Percentiles rank a stretch among this genome's conserved stretches.
Conservation (phyloP, 2,797 vertebrate species). For the Atherinosoma microstoma region DNA sequence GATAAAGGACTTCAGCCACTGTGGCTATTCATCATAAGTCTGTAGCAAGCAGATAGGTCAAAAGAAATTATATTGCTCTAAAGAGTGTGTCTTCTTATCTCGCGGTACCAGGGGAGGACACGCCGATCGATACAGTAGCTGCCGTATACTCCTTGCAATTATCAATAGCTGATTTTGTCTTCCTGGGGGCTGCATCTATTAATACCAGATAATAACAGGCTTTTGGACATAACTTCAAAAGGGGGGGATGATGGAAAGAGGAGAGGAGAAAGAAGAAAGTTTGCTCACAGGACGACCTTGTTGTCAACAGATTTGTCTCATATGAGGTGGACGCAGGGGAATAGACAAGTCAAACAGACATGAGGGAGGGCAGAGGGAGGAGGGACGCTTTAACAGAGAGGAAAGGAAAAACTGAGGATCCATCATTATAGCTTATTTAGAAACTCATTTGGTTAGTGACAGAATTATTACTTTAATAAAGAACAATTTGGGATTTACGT, state of each 20-base stretch:
- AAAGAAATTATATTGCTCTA: constrained; percentile 99
- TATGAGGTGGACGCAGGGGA: constrained; percentile 67
- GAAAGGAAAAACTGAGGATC: constrained; percentile 16
- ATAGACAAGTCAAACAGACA: constrained; percentile 64
- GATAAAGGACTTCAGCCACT: constrained; percentile 99
- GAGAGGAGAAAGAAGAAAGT: constrained; percentile 61
- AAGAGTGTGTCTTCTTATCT: constrained; percentile 99
- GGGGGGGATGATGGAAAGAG: constrained; percentile 46
- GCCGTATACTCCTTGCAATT: constrained; percentile 98
- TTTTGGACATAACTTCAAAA: constrained; percentile 83
- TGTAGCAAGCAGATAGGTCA: constrained; percentile 99
- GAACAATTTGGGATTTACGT: background rate
- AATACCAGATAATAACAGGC: constrained; percentile 97
- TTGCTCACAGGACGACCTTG: constrained; percentile 80
- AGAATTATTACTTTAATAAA: background rate
- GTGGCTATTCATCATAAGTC: constrained; percentile 99
- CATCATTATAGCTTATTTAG: constrained; percentile 29
- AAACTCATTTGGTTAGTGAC: constrained; percentile 1
- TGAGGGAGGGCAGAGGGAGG: background rate
- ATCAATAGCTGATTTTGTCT: constrained; percentile 99
- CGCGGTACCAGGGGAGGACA: constrained; percentile 96
- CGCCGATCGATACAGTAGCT: constrained; percentile 98
- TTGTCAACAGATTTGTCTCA: constrained; percentile 77
- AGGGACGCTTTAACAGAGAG: background rate
- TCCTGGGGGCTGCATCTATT: constrained; percentile 96